Evolutionary conservation across 2,113 vertebrate genomes (phyloP).

Genomic region (Leiothrix lutea): DNA sequence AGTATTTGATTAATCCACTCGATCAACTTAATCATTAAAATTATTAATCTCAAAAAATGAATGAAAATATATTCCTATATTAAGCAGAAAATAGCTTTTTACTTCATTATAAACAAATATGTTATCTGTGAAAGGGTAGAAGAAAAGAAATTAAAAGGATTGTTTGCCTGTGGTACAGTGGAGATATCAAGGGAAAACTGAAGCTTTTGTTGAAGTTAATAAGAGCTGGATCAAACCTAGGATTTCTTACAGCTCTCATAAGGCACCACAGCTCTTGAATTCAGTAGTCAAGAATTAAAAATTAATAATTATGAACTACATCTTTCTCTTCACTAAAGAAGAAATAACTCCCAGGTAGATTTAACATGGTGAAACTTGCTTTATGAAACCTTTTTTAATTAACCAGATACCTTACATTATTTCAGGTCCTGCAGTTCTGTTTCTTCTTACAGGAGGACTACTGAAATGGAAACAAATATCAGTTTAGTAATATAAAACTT

Average conservation of each 20-base stretch:
- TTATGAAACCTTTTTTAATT: slow-evolving; percentile 37
- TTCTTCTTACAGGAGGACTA: neutral
- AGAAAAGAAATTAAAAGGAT: neutral
- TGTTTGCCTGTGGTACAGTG: neutral
- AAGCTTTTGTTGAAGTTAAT: neutral
- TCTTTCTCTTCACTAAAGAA: neutral
- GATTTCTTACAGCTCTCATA: neutral
- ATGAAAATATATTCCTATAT: neutral
- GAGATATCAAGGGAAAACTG: neutral
- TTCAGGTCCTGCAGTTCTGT: neutral
- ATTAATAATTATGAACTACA: neutral
- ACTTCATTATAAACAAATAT: neutral
- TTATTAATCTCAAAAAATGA: neutral
- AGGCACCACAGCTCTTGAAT: neutral
- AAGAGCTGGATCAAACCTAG: neutral
- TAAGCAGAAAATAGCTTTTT: neutral
- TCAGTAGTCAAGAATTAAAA: slow-evolving; percentile 8
- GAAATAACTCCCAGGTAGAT: neutral
- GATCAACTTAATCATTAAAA: neutral
- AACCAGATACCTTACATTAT: neutral
- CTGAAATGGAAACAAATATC: neutral
- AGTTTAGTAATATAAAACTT: neutral
- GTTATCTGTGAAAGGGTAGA: neutral
- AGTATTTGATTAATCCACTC: neutral
- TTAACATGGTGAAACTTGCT: neutral